These are phyloP conservation scores for Pectinophora gossypiella DNA, from an alignment of 1,140 invertebrate genomes.

Conservation along the genomic window DNA sequence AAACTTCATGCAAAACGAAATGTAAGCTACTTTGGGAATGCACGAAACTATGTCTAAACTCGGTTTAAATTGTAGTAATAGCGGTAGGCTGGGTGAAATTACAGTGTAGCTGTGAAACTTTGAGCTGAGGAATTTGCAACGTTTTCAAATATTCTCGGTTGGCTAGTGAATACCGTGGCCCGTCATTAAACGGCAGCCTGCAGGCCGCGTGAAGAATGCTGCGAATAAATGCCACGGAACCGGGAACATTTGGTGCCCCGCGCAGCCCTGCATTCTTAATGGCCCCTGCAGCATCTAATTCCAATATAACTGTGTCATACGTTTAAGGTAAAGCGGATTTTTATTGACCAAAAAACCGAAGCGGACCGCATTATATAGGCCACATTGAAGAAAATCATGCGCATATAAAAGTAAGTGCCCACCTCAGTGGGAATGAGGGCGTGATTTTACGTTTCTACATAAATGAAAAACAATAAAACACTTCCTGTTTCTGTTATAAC, in stretches of 20 bases:
- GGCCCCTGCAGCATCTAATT: background rate
- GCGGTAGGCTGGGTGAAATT: background rate
- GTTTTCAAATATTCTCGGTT: background rate
- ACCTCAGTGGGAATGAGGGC: too few species aligned
- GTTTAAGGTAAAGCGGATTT: too few species aligned
- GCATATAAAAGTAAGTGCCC: too few species aligned
- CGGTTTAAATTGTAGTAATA: background rate
- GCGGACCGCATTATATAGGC: too few species aligned
- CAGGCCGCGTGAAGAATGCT: background rate
- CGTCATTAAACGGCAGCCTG: background rate
- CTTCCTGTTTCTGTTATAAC: too few species aligned
- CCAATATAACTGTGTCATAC: background rate
- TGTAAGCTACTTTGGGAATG: background rate
- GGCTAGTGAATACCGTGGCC: background rate
- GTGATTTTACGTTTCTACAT: too few species aligned
- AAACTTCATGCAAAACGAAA: too few species aligned
- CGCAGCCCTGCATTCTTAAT: slow-evolving; percentile 1
- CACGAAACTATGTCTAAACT: too few species aligned
- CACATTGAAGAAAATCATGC: too few species aligned
- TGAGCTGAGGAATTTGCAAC: background rate
- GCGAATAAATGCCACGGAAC: background rate
- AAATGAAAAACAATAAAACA: too few species aligned
- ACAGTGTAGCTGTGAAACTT: background rate
- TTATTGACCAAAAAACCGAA: too few species aligned
- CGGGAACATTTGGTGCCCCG: slow-evolving; percentile 2